These are phyloP conservation scores for Lasius platythorax DNA, from an alignment of 2,888 invertebrate species.

Conservation along the genomic window DNA sequence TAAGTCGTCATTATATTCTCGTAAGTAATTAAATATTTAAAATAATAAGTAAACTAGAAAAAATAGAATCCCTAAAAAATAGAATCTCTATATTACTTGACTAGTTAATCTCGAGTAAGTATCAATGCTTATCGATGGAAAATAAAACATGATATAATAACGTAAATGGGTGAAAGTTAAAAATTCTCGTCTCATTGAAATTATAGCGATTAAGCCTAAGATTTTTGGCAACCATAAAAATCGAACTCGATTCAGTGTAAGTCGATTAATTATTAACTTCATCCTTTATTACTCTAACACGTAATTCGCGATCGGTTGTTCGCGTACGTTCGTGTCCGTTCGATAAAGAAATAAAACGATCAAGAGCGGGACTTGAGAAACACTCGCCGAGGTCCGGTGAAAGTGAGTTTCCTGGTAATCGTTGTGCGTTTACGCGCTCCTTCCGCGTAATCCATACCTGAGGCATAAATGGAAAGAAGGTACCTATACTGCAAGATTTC, in stretches of 20 bases:
- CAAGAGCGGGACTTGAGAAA: constrained; percentile 64
- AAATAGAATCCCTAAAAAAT: too few relatives aligned
- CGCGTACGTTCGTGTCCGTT: neutral
- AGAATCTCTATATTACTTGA: neutral
- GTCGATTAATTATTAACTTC: constrained; percentile 8
- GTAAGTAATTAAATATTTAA: too few relatives aligned
- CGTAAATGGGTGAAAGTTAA: neutral
- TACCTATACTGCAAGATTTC: constrained; percentile 8
- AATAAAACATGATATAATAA: neutral
- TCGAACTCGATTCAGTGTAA: neutral
- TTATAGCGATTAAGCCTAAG: constrained; percentile 12
- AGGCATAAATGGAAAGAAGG: constrained; percentile 34
- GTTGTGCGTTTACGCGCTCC: constrained; percentile 73
- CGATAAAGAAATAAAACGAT: constrained; percentile 58
- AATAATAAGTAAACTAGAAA: too few relatives aligned
- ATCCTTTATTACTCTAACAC: constrained; percentile 8
- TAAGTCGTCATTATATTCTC: neutral
- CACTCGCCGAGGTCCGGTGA: constrained; percentile 79
- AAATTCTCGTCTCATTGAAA: constrained; percentile 2
- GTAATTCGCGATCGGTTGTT: neutral
- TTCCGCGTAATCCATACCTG: constrained; percentile 66
- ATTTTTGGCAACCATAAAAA: constrained; percentile 4
- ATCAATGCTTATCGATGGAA: neutral
- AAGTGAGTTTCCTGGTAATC: constrained; percentile 85
- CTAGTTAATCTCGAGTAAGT: constrained; percentile 1